Base-by-base conservation (phyloP, 1,140 invertebrate species). In the Drosophila chauvacae region DNA sequence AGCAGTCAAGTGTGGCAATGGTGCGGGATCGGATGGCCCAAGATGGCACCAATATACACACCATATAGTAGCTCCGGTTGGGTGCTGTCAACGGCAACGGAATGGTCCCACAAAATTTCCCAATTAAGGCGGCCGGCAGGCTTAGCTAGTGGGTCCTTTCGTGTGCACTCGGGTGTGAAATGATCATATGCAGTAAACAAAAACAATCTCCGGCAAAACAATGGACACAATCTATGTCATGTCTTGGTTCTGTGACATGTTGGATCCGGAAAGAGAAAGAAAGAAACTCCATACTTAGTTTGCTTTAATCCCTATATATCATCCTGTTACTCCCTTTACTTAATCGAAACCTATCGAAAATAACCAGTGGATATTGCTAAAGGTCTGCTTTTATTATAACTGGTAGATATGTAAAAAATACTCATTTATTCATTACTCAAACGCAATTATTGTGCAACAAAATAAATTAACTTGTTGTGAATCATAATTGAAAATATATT, bases 1-100 rank as follows among this genome's bases (percentile, higher is more conserved):
- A 88, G 85, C 85, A 85, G 81, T 90, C 81, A 77, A 90, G 85
- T 81, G 77, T 79, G 62, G 55, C 70, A 59, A 55, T 48, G 50
- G 11, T 47, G 18, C 20, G 42, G 23, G 45, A 18, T 64, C 28
- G 26, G 16, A 65, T 76, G 41, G 18, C 39, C 16, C 39, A 39
- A 56, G 53, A 56, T 56, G 53, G 53, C 53, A 39, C 13, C 51
- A 26, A 26, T 9, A 48, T 14, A 26, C 26, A 28, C 48, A 11
- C 26, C 33, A 48, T 33, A 35, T 37, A 53, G 44, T 2, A 16
- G n/a, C 28, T 10, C 2, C 3, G 13, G 28, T 26, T 53, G 23
- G 42, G 26, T 42, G 47, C 44, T 41, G 56, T 39, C 56, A 77
- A 60, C 66, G 61, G 70, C 66, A 72, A 45, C 50, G 16, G 26